Evolutionary conservation across 2,888 invertebrate genomes (phyloP).

Genomic region (Euzophera pinguis): DNA sequence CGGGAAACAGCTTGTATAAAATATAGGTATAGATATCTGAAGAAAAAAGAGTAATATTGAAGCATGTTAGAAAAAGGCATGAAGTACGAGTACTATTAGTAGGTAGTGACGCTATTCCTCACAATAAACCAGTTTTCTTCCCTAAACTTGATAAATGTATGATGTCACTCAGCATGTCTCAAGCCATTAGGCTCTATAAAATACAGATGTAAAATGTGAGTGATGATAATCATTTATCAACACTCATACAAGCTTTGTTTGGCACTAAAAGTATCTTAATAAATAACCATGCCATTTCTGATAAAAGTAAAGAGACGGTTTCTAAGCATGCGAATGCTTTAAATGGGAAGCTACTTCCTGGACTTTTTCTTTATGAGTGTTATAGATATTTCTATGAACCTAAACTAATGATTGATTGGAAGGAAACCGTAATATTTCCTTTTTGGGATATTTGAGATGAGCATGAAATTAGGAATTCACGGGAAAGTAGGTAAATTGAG

Average conservation of each 20-base stretch:
- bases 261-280: background rate
- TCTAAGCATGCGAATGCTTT: background rate
- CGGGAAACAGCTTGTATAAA: too few relatives aligned
- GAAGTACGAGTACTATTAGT: too few relatives aligned
- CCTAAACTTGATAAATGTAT: background rate
- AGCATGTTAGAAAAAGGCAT: too few relatives aligned
- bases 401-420: too few relatives aligned
- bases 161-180: background rate
- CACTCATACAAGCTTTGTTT: background rate
- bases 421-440: too few relatives aligned
- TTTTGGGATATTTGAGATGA: too few relatives aligned
- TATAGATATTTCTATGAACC: too few relatives aligned
- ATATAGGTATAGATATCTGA: too few relatives aligned
- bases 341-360: background rate
- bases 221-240: background rate
- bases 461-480: too few relatives aligned
- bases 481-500: too few relatives aligned
- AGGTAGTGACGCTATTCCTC: too few relatives aligned
- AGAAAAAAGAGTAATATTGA: too few relatives aligned
- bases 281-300: background rate
- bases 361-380: background rate
- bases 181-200: conserved; percentile 1
- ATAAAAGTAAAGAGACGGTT: background rate
- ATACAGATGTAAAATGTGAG: background rate
- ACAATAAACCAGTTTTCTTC: background rate